These are phyloP conservation scores for Nettapus auritus DNA, from an alignment of 2,113 vertebrate genomes.

Conservation along the genomic window DNA sequence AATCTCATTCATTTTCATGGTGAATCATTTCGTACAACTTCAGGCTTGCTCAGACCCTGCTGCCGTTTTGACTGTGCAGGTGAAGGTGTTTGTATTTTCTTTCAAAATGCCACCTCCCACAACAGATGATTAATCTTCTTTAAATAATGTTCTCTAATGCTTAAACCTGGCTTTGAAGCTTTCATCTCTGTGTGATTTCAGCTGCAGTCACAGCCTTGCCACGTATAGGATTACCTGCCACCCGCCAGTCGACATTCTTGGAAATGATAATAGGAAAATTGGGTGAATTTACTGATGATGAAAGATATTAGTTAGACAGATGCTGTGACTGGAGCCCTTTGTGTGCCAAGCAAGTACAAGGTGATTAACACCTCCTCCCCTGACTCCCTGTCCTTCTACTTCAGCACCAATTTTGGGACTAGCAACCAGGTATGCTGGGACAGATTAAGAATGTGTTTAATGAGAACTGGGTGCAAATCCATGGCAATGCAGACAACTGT, in stretches of 20 bases:
- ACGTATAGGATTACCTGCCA: background rate
- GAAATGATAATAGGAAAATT: background rate
- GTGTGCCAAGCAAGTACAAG: background rate
- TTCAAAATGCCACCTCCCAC: background rate
- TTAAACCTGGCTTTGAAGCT: background rate
- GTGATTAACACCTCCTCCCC: background rate
- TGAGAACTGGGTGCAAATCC: background rate
- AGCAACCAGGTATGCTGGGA: rapidly evolving
- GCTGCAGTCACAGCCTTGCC: background rate
- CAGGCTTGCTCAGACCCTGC: background rate
- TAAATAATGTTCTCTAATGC: background rate
- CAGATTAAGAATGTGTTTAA: background rate
- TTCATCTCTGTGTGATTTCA: background rate
- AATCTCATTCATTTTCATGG: background rate
- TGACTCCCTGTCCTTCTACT: background rate
- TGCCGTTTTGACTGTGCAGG: background rate
- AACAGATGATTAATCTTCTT: background rate
- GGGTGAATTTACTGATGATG: background rate
- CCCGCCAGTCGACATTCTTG: background rate
- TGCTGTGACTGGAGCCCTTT: background rate
- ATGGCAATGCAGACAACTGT: background rate
- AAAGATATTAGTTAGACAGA: background rate
- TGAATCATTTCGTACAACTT: background rate
- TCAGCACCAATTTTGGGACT: background rate
- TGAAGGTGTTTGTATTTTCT: background rate